Base-by-base conservation (phyloP, 2,797 vertebrate species). In the Coracias cyanogaster region DNA sequence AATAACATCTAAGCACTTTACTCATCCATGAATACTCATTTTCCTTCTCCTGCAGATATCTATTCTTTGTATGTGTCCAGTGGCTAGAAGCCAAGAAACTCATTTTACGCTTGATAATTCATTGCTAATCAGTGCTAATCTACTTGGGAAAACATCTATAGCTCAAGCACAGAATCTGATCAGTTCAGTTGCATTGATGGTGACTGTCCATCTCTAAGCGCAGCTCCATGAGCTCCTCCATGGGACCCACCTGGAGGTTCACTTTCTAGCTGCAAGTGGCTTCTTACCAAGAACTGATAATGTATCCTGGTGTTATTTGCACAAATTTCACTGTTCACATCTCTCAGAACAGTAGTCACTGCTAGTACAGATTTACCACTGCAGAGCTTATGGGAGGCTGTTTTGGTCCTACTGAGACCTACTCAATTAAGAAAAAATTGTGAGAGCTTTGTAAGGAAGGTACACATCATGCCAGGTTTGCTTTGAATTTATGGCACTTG, bases 81-180 rank as follows among this genome's bases (percentile, higher is more conserved):
- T 94, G 93, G 82, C 90, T 82, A 69, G 77, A 86, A 90, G 94
- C 86, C 90, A 85, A 96, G 78, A 86, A 97, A 84, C n/a, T 76
- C 33, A 89, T 92, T 95, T 95, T 93, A 71, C 0, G 2, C 81
- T 80, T 86, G 82, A 92, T 85, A 93, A 96, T 92, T 97, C 10
- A 0, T 87, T 49, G 51, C 43, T 96, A 92, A 95, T 95, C 73
- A 81, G 77, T 18, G 43, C 7, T 97, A 94, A 97, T 95, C 55
- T 89, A 60, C 92, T 89, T 80, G 79, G 77, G 82, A 92, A 97
- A 95, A 91, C 65, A 86, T 66, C 54, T 71, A 79, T 65, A 78
- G 55, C 80, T 84, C 61, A 69, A 93, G 80, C 35, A 94, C 58
- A 91, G 88, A 86, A 57, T 72, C 7, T 3, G n/a, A 64, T 84